Conservation (phyloP, 2,113 vertebrate genomes). For the Corythoichthys haematopterus region DNA sequence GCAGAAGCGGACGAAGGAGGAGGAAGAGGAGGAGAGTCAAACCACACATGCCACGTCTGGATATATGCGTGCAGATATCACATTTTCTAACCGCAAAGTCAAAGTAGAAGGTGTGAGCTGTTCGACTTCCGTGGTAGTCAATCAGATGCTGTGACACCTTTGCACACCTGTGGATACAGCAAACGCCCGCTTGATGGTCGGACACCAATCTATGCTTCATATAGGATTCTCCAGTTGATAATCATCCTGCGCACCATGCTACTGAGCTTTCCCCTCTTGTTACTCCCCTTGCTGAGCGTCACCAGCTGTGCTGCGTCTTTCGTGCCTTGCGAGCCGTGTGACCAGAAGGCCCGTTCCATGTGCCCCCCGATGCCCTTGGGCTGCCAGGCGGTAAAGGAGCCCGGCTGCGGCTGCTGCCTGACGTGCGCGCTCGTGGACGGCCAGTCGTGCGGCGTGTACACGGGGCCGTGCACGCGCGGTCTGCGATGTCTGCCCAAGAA, state of each 20-base stretch:
- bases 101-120: background rate
- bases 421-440: conserved; percentile 92
- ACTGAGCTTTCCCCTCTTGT: conserved; percentile 70
- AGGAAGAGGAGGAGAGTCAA: conserved; percentile 20
- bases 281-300: conserved; percentile 69
- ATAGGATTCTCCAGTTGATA: conserved; percentile 29
- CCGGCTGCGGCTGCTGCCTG: conserved; percentile 96
- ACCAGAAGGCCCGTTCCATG: conserved; percentile 85
- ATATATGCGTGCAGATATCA: conserved; percentile 9
- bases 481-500: conserved; percentile 89
- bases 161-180: conserved; percentile 61
- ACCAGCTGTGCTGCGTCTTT: conserved; percentile 73
- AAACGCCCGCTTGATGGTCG: conserved; percentile 25
- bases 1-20: background rate
- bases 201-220: conserved; percentile 24
- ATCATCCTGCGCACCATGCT: conserved; percentile 62
- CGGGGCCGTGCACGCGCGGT: conserved; percentile 86
- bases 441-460: conserved; percentile 92
- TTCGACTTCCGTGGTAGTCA: conserved; percentile 1
- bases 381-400: conserved; percentile 93
- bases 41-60: conserved; percentile 1
- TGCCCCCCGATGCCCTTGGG: conserved; percentile 83
- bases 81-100: background rate
- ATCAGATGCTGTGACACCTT: conserved; percentile 21
- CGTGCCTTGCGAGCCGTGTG: conserved; percentile 93